Conservation (phyloP, 2,888 invertebrate species). For the Erebia epiphron region DNA sequence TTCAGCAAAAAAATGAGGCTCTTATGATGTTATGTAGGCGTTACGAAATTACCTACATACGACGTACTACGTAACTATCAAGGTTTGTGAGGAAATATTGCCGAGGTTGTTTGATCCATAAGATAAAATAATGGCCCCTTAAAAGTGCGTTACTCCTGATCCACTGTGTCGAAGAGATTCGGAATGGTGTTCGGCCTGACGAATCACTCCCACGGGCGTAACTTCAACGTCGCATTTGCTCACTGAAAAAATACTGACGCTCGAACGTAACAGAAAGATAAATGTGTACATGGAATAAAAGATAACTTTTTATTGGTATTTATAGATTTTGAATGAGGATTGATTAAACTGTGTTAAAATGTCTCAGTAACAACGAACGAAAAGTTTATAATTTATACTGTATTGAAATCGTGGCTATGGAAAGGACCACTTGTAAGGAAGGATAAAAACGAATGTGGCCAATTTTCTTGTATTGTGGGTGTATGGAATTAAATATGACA, state of each 20-base stretch:
- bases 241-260: constrained; percentile 49
- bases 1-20: too few relatives aligned
- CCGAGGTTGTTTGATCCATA: constrained; percentile 5
- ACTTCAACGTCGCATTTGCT: constrained; percentile 49
- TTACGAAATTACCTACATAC: neutral
- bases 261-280: constrained; percentile 27
- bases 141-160: constrained; percentile 18
- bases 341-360: too few relatives aligned
- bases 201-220: constrained; percentile 58
- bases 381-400: too few relatives aligned
- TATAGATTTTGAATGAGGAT: too few relatives aligned
- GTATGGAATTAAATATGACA: too few relatives aligned
- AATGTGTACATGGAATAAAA: constrained; percentile 15
- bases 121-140: constrained; percentile 19
- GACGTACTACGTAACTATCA: neutral
- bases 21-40: too few relatives aligned
- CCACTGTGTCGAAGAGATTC: constrained; percentile 22
- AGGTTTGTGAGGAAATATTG: neutral
- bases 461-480: too few relatives aligned
- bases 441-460: too few relatives aligned
- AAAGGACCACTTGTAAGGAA: too few relatives aligned
- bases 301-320: too few relatives aligned
- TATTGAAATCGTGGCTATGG: too few relatives aligned
- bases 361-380: too few relatives aligned
- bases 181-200: constrained; percentile 47